Evolutionary conservation across 2,888 invertebrate genomes (phyloP), one percentile per base, ranked within the genome.

Genomic region (Callyntrura guangdongensis): DNA sequence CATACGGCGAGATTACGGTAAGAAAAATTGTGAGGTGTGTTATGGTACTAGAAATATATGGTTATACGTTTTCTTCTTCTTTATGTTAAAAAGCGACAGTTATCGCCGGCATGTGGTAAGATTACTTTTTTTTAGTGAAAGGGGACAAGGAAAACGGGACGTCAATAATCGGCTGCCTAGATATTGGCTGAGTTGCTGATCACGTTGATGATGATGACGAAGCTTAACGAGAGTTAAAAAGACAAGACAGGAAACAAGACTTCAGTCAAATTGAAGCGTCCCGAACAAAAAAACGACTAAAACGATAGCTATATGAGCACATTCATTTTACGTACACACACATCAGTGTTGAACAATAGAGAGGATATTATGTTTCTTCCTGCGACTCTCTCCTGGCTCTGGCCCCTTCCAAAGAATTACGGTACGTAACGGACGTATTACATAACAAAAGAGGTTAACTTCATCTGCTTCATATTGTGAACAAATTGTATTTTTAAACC

Each of bases 161-260:
- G 27, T 22, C 56, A 88, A 88, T 88, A 89, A 89, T 83, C 83
- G 89, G 22, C 89, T 47, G 25, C 36, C 45, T 25, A 17, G 12
- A 82, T 82, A 82, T 82, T 49, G 3, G 9, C 49, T 77, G 25
- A 77, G 20, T 53, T 36, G 36, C 27, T 77, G 77, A 22, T 89
- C 74, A 83, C 61, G 83, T 61, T 72, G 72, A 69, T 77, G 77
- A 22, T 89, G 83, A 83, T 74, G 83, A 74, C 82, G 72, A 83
- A 83, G 49, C 89, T 87, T 87, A 83, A 83, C 61, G 61, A 89
- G 89, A 61, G 89, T 61, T 61, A 82, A 81, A 87, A 72, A 83
- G 89, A 89, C 83, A 83, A 83, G 82, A 61, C 89, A 83, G 89
- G 89, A 89, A 89, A 89, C 89, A 89, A 83, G 89, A 74, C 83